Evolutionary conservation across 2,888 invertebrate genomes (phyloP), one percentile per base, ranked within the genome.

Genomic region (Synergus gifuensis): DNA sequence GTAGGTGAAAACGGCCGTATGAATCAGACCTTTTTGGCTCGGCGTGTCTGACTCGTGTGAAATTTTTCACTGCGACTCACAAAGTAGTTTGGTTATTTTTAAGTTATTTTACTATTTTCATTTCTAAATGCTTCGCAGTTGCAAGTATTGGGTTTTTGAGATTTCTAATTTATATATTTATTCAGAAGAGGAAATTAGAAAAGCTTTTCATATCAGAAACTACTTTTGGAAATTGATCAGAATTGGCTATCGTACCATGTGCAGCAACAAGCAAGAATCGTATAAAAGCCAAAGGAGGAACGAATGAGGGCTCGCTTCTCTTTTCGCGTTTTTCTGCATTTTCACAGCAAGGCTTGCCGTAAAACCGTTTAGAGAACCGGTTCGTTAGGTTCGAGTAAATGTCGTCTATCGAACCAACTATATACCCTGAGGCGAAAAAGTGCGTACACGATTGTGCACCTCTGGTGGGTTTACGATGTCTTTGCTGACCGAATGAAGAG

Each of bases 301-400:
- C 36, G 69, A 44, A 28, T 3, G 28, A 28, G 66, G 66, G 1
- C 42, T 67, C 18, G n/a, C 22, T 42, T 42, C 66, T 66, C 44
- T 22, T 44, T 44, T 28, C 66, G 42, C 66, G 42, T 46, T 69
- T 69, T 28, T 49, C 49, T 5, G 36, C 49, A 36, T 49, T 69
- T 69, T 69, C 69, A 28, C 28, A 28, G 69, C 42, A 28, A 69
- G 14, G 9, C 22, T 69, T 18, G 18, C 8, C 11, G 46, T 49
- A 69, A n/a, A 69, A 54, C 69, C 69, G n/a, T 69, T 69, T 46
- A 73, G 54, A 54, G 54, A 73, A 73, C 73, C 73, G 73, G 54
- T 73, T 54, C 36, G 73, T 73, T 54, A 73, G 54, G 73, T 54
- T 54, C 16, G 9, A 73, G 73, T 73, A 73, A 73, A 73, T 73